phyloP scores from a whole-genome alignment of 53 echinoderm and acorn worm genomes.

The Henricia sp. region DNA sequence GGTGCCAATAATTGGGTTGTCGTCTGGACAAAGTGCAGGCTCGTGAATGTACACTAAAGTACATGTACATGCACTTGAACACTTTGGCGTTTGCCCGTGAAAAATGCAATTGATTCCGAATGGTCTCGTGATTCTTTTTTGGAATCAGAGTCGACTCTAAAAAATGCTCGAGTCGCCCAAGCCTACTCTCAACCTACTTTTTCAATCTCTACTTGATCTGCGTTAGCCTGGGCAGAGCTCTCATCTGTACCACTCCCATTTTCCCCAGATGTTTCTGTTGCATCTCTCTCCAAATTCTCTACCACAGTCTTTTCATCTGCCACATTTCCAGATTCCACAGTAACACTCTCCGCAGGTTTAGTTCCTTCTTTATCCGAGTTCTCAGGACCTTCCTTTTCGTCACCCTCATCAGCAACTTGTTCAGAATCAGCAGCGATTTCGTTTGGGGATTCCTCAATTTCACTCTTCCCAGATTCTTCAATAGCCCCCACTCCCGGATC shows the following conservation, averaged over 20 bases:
- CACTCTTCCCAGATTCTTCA: not conserved
- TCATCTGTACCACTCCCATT: not conserved
- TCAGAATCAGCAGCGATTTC: not conserved
- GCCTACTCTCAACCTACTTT: slow-evolving; percentile 30
- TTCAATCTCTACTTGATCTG: slow-evolving; percentile 12
- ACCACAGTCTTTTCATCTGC: not conserved
- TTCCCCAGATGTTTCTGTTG: slow-evolving; percentile 7
- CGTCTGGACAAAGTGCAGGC: no score
- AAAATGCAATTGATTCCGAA: no score
- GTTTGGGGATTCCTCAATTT: not conserved
- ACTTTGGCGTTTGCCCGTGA: no score
- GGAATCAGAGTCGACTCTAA: no score
- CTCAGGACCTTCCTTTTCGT: not conserved
- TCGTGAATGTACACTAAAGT: no score
- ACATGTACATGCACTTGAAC: no score
- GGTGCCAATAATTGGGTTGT: no score
- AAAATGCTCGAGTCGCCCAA: no score
- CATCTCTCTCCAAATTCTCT: not conserved
- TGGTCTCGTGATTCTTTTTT: no score
- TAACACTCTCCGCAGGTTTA: not conserved
- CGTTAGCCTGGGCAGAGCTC: not conserved
- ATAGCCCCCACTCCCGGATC: no score
- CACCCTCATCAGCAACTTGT: not conserved
- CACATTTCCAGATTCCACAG: slow-evolving; percentile 12
- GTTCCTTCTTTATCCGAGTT: no score